Percentiles rank a stretch among this genome's conserved stretches.
These are phyloP conservation scores for Ibidorhyncha struthersii DNA, from an alignment of 2,113 vertebrate genomes.

Conservation along the genomic window DNA sequence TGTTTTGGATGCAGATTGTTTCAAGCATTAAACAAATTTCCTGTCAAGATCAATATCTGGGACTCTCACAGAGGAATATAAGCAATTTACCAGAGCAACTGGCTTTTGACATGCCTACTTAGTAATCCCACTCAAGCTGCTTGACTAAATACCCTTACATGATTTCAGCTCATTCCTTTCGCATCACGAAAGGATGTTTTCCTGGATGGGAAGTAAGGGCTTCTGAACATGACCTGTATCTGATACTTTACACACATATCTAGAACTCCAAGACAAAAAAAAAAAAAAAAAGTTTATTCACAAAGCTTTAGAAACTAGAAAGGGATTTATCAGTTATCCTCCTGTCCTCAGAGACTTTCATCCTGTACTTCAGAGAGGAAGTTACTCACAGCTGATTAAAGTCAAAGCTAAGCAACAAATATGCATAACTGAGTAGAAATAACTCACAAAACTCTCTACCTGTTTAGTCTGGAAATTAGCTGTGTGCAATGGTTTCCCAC, in stretches of 20 bases:
- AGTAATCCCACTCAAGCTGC: not conserved
- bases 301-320: not conserved
- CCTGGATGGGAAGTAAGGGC: not conserved
- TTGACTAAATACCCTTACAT: not conserved
- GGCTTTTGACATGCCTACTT: not conserved
- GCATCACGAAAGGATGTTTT: not conserved
- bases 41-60: not conserved
- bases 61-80: not conserved
- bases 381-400: not conserved
- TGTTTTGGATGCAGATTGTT: not conserved
- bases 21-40: not conserved
- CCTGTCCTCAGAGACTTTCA: not conserved
- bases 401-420: not conserved
- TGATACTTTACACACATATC: not conserved
- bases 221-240: not conserved
- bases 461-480: not conserved
- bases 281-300: not conserved
- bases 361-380: not conserved
- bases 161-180: not conserved
- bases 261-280: not conserved
- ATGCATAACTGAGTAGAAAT: not conserved
- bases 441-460: not conserved
- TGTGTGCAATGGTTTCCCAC: conserved; percentile 3
- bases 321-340: not conserved
- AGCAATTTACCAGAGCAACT: not conserved